Evolutionary conservation across 2,888 invertebrate species (phyloP), one percentile per base, ranked within the genome.

Genomic region (Ormyrus thymus): DNA sequence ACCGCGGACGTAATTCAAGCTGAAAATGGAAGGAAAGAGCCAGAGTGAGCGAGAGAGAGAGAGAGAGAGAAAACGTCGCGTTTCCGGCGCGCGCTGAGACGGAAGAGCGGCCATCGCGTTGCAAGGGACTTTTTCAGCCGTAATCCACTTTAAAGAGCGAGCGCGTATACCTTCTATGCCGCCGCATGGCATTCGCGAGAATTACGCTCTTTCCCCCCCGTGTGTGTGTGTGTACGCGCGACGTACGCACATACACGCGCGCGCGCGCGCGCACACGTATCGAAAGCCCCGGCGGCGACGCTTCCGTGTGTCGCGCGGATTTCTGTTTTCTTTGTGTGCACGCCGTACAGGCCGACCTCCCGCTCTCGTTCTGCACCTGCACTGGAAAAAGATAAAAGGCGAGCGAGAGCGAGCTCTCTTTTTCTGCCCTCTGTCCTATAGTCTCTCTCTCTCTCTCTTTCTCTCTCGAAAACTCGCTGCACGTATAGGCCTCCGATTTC

Each of bases 101-200:
- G 61, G 61, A 61, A 61, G 61, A 61, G n/a, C 65, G 43, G 13
- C 65, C 50, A 50, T 66, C 66, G 45, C 58, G 48, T 56, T 64
- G 48, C 62, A 64, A 64, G 62, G 13, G 48, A 64, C n/a, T n/a
- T 61, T 61, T 61, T 45, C 43, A 9, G 29, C 51, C 45, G 53
- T 71, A 72, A 72, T 72, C 53, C 71, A 72, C 45, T 72, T 72
- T 51, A 50, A 61, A 73, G 15, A 45, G 29, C 15, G 15, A 13
- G 9, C 29, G 29, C 71, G 45, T 29, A 29, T 29, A 29, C 29
- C 29, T 29, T 29, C 29, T 29, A 29, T 29, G 29, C 29, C 13
- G 61, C 45, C 43, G 50, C 10, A 29, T 15, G n/a, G 59, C 29
- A 29, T 29, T 29, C 29, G 29, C 29, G 29, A 29, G 59, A 46